Percentiles rank a stretch among this genome's conserved stretches.
Conservation (phyloP, 2,797 vertebrate genomes). For the Pelochelys cantorii region DNA sequence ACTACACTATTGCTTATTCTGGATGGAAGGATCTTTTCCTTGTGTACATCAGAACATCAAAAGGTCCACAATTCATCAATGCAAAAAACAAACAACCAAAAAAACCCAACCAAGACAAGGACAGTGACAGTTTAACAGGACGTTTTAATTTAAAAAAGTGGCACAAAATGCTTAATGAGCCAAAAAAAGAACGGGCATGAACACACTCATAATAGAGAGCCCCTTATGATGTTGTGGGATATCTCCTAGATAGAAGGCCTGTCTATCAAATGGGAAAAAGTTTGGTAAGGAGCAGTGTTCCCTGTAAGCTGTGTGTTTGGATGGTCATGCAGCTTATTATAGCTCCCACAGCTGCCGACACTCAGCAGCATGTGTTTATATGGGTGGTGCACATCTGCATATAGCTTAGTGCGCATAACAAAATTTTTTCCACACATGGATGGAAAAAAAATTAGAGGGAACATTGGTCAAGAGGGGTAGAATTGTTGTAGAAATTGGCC, state of each 20-base stretch:
- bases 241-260: not conserved
- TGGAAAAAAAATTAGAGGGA: too few relatives aligned
- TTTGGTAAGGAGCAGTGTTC: not conserved
- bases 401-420: too few relatives aligned
- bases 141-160: not conserved
- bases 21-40: too few relatives aligned
- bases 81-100: not conserved
- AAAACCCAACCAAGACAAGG: not conserved
- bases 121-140: not conserved
- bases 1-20: too few relatives aligned
- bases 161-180: not conserved
- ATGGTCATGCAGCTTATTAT: too few relatives aligned
- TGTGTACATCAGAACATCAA: too few relatives aligned
- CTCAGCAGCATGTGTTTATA: too few relatives aligned
- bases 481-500: not conserved
- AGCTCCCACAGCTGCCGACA: too few relatives aligned
- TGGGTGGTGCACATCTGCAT: too few relatives aligned
- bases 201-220: not conserved
- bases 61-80: too few relatives aligned
- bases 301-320: too few relatives aligned
- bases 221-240: not conserved
- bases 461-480: not conserved
- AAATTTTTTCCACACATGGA: too few relatives aligned
- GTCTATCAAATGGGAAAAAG: not conserved
- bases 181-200: not conserved